Base-by-base conservation (phyloP, 2,797 vertebrate species). In the Serranus cabrilla region DNA sequence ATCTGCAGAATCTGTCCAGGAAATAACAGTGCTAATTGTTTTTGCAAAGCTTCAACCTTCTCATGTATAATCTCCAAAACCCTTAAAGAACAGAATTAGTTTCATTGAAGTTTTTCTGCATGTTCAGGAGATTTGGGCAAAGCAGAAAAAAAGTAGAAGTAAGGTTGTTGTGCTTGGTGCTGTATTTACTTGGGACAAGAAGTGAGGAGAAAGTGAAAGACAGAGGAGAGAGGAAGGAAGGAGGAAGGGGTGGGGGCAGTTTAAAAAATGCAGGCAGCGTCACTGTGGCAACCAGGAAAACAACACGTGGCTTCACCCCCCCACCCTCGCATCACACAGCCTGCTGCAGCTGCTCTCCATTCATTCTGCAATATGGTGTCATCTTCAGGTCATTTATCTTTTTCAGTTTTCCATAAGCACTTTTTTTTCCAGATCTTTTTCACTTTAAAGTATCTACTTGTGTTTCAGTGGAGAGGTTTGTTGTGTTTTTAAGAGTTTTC, bases 191-290 rank as follows among this genome's bases (percentile, higher is more conserved):
- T 40, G 12, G 17, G 7, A 34, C 13, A 21, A 62, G 14, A 54
- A 55, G 37, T 14, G 4, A 17, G 21, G 43, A 43, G 49, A 60
- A 74, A 51, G 57, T 64, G 40, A 59, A 74, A 66, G 73, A 37
- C 39, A 10, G 37, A 56, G 40, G 46, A 25, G 39, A 21, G 37
- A 58, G 66, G 56, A 67, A 61, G 57, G 55, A 54, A 16, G 31
- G 43, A 27, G 34, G 55, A 52, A 71, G 31, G 40, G 71, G 73
- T 40, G 49, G 73, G 57, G 18, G 37, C 11, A 13, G 34, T 75
- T 90, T 67, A 64, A 92, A 86, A 91, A 89, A 90, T 83, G 52
- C 86, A 84, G 49, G 47, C 61, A 12, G 18, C 1, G 20, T 91
- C 25, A 18, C 83, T 40, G 1, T 14, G 54, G 83, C 76, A 83